Conservation (phyloP, 1,140 invertebrate species). For the Oreohelix idahoensis region DNA sequence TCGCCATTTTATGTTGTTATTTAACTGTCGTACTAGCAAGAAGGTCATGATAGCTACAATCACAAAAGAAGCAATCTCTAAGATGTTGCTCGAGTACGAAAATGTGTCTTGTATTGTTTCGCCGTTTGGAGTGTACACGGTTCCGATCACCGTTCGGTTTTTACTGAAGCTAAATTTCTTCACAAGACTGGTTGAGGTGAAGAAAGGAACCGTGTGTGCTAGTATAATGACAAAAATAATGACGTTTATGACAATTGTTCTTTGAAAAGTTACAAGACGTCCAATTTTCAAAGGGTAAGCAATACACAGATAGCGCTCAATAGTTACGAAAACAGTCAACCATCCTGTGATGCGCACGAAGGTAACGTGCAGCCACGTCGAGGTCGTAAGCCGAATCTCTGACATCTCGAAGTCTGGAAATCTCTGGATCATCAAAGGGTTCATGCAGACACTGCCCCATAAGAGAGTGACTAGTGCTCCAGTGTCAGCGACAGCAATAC, state of each 20-base stretch:
- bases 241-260: not conserved
- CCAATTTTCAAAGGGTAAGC: constrained; percentile 9
- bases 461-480: not conserved
- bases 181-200: not conserved
- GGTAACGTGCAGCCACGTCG: not conserved
- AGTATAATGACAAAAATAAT: not conserved
- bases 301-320: constrained; percentile 26
- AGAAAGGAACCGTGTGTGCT: not conserved
- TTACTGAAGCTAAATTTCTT: not conserved
- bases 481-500: not conserved
- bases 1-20: constrained; percentile 1
- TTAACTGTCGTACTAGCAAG: not conserved
- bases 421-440: constrained; percentile 2
- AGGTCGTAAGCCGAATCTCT: not conserved
- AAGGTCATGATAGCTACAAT: not conserved
- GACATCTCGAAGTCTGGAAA: not conserved
- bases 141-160: not conserved
- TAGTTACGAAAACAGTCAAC: not conserved
- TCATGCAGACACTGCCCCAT: constrained; percentile 12
- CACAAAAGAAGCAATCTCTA: not conserved
- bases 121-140: not conserved
- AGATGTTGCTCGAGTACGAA: not conserved
- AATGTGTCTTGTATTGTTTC: not conserved
- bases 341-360: constrained; percentile 7
- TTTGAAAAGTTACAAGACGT: not conserved